Base-by-base conservation (phyloP, 2,113 vertebrate genomes). In the Dendropsophus ebraccatus region DNA sequence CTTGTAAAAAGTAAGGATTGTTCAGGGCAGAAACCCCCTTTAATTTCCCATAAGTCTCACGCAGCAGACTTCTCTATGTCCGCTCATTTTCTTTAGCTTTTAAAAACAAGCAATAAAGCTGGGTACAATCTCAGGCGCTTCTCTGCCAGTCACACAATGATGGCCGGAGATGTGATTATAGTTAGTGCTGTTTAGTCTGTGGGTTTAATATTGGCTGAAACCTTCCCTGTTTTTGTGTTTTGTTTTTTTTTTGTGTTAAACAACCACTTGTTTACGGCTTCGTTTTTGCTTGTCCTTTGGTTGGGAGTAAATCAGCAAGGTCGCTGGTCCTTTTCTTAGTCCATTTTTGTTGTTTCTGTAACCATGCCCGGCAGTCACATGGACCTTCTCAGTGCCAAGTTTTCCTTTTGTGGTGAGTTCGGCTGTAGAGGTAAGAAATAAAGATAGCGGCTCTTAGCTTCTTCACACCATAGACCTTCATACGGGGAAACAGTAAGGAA, bases 121-220 rank as follows among this genome's bases (percentile, higher is more conserved):
- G 25, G 12, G 8, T 5, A 62, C 5, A 0, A 37, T 23, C 16
- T 62, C 16, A 60, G 52, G 5, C 52, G n/a, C n/a, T 37, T 41
- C 21, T 16, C 49, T 10, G 11, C 19, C 28, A 45, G 77, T 80
- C 35, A 60, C 79, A 81, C 5, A 19, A 32, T 62, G 25, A 25
- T 47, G 25, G 60, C 60, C 9, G 21, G 62, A 23, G 7, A 30
- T 52, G 41, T 52, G 25, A 50, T 49, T 84, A 47, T 49, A 65
- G 30, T 65, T 76, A 84, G 54, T 60, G 54, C 23, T 84, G 83
- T 84, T 84, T 84, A 84, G 72, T 84, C 73, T 76, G 54, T 65
- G 54, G 41, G 54, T 65, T 65, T 84, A 76, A 49, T 76, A 65
- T 76, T 32, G 47, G 49, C 67, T 65, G 8, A 74, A 49, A 12